phyloP scores from a whole-genome alignment of 2,797 vertebrate species.

The Lacerta viridis region DNA sequence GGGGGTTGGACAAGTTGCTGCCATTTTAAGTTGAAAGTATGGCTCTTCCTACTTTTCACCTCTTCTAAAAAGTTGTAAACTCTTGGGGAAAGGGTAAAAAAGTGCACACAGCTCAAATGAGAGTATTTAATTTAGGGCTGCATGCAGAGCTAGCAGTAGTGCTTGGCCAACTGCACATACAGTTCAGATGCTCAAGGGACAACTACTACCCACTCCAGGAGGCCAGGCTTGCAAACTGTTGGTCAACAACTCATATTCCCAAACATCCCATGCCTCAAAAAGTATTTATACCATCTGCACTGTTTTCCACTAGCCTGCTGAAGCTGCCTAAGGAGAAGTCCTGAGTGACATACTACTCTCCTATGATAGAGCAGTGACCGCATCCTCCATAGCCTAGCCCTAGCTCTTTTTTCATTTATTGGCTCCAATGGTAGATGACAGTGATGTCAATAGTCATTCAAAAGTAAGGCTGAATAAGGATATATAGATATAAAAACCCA shows the following conservation, averaged over 20 bases:
- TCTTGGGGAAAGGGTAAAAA: background rate
- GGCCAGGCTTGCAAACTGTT: background rate
- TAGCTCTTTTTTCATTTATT: background rate
- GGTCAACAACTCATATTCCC: background rate
- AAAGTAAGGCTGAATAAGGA: background rate
- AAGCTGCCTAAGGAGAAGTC: background rate
- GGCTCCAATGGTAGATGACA: background rate
- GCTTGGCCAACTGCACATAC: background rate
- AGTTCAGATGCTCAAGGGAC: background rate
- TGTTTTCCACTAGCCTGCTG: slow-evolving; percentile 6
- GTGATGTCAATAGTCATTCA: background rate
- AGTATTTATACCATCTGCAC: background rate
- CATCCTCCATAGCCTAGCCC: background rate
- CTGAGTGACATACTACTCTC: background rate
- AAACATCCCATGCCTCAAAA: background rate
- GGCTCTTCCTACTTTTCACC: background rate
- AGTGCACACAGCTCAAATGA: background rate
- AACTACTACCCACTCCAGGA: background rate
- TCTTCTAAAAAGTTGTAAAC: background rate
- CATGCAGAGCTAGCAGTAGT: background rate
- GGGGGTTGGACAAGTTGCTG: background rate
- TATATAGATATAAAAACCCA: no score
- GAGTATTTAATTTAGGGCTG: background rate
- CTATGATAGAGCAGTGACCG: background rate
- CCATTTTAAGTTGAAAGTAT: background rate